Evolutionary conservation across 2,888 invertebrate genomes (phyloP).

Genomic region (Nematopogon swammerdamellus): DNA sequence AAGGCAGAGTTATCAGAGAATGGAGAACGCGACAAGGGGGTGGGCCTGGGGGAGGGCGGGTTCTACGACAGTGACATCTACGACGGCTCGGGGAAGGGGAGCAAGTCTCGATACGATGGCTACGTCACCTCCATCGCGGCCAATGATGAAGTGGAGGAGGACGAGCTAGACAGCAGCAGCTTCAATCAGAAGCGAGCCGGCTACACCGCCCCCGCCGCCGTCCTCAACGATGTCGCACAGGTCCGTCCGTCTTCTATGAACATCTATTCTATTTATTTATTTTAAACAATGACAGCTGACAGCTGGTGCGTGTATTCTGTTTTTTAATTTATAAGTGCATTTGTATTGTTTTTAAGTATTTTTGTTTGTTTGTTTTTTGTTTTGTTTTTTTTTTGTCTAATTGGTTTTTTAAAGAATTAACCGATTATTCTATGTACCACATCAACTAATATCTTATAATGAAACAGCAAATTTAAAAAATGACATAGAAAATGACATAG

Average conservation of each 20-base stretch:
- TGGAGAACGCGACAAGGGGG: slow-evolving; percentile 66
- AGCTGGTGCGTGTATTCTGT: too few relatives aligned
- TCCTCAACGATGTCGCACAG: slow-evolving; percentile 87
- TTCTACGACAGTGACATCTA: slow-evolving; percentile 95
- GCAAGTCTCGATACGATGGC: slow-evolving; percentile 82
- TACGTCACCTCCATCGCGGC: slow-evolving; percentile 96
- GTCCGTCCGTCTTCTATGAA: too few relatives aligned
- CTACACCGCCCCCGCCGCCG: slow-evolving; percentile 82
- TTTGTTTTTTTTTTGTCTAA: too few relatives aligned
- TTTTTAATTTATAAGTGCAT: too few relatives aligned
- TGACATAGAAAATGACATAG: too few relatives aligned
- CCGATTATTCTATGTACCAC: too few relatives aligned
- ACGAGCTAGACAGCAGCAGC: slow-evolving; percentile 79
- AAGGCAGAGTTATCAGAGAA: slow-evolving; percentile 71
- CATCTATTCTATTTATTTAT: too few relatives aligned
- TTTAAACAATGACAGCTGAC: too few relatives aligned
- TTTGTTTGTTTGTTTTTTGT: too few relatives aligned
- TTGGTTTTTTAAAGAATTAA: too few relatives aligned
- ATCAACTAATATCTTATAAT: too few relatives aligned
- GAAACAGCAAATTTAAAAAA: too few relatives aligned
- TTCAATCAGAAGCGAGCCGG: slow-evolving; percentile 71
- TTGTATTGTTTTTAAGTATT: not conserved
- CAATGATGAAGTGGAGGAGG: slow-evolving; percentile 94
- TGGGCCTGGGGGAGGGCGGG: slow-evolving; percentile 80
- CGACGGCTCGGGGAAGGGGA: slow-evolving; percentile 62